Evolutionary conservation across 2,113 vertebrate species (phyloP).

Genomic region (Clarias gariepinus): DNA sequence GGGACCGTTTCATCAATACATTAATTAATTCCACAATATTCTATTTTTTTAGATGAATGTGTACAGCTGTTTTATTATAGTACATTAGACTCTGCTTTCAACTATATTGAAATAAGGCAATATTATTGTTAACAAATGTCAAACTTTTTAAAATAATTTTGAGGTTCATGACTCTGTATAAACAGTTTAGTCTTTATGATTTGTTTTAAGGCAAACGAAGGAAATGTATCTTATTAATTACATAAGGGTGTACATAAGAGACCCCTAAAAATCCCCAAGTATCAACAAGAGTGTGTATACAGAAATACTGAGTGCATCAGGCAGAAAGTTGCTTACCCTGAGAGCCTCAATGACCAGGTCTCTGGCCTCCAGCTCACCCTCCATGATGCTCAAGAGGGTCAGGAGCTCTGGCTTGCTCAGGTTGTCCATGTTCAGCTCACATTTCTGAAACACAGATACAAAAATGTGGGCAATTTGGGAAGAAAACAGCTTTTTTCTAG

Average conservation of each 20-base stretch:
- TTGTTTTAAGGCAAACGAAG: no score
- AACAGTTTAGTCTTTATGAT: no score
- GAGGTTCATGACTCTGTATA: no score
- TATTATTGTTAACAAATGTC: background rate
- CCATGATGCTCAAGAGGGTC: constrained; percentile 93
- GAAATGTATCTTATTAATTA: background rate
- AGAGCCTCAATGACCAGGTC: constrained; percentile 97
- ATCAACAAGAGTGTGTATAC: background rate
- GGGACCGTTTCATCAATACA: no score
- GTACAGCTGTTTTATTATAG: background rate
- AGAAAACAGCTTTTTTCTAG: constrained; percentile 3
- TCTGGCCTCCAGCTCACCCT: constrained; percentile 94
- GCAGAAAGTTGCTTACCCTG: constrained; percentile 77
- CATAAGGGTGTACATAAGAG: no score
- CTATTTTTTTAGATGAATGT: no score
- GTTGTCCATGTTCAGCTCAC: constrained; percentile 95
- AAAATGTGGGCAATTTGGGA: constrained; percentile 5
- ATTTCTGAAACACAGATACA: constrained; percentile 76
- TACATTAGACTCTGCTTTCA: background rate
- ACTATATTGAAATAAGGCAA: background rate
- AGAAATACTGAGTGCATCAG: background rate
- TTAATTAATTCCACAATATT: no score
- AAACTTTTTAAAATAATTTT: no score
- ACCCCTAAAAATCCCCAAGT: background rate
- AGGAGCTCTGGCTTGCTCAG: constrained; percentile 91